Evolutionary conservation across 2,888 invertebrate species (phyloP).

Genomic region (Plebejus anna): DNA sequence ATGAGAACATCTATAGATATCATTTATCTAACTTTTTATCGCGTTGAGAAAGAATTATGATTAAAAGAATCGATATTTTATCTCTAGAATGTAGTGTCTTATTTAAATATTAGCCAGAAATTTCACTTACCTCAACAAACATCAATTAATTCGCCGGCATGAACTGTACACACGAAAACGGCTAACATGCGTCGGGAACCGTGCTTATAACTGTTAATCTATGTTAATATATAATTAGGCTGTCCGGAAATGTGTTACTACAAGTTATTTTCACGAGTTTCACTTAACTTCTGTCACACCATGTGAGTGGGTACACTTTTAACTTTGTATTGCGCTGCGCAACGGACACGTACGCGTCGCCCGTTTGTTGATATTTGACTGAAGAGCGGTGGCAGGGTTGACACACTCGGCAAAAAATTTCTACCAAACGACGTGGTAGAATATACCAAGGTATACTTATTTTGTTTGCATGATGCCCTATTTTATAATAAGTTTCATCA

Average conservation of each 20-base stretch:
- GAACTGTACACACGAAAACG: conserved; percentile 33
- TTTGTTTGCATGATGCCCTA: too few species aligned
- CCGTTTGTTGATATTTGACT: conserved; percentile 48
- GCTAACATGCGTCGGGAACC: conserved; percentile 32
- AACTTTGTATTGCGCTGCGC: conserved; percentile 42
- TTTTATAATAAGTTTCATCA: too few species aligned
- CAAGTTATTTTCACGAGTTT: conserved; percentile 45
- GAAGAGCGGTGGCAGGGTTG: conserved; percentile 32
- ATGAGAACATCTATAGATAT: conserved; percentile 55
- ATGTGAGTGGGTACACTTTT: conserved; percentile 62
- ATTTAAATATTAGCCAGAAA: conserved; percentile 42
- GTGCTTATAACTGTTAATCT: neutral
- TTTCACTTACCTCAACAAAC: conserved; percentile 65
- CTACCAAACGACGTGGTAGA: neutral
- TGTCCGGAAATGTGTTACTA: neutral
- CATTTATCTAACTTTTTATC: conserved; percentile 59
- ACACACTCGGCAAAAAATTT: neutral
- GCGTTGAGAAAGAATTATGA: conserved; percentile 45
- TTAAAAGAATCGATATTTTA: neutral
- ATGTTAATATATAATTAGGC: neutral
- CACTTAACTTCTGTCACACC: conserved; percentile 71
- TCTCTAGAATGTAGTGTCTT: neutral
- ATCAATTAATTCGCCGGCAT: conserved; percentile 64
- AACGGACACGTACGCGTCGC: conserved; percentile 51
- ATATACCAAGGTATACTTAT: too few species aligned